Evolutionary conservation across 1,140 invertebrate species (phyloP).

Genomic region (Ptiloglossa arizonensis): DNA sequence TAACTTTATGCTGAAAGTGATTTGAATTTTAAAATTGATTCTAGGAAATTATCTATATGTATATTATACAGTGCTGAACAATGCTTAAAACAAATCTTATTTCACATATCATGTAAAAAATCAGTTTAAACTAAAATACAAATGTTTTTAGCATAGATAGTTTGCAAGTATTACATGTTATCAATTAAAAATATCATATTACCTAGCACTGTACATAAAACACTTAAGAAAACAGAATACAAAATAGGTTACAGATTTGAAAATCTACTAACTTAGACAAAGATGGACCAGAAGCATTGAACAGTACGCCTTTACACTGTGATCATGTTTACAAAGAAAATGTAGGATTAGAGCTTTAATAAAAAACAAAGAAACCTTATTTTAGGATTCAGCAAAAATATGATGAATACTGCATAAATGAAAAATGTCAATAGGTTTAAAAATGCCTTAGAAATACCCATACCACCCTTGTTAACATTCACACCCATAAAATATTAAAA

Average conservation of each 20-base stretch:
- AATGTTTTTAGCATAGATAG: not conserved
- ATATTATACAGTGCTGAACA: not conserved
- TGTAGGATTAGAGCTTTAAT: constrained; percentile 71
- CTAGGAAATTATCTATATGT: too few species aligned
- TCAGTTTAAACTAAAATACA: not conserved
- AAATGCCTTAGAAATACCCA: constrained; percentile 66
- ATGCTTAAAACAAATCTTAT: not conserved
- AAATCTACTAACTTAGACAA: not conserved
- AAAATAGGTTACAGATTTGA: not conserved
- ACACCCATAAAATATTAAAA: not conserved
- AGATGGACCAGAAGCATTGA: constrained; percentile 58
- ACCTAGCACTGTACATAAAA: not conserved
- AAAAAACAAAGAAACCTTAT: constrained; percentile 64
- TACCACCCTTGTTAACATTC: constrained; percentile 40
- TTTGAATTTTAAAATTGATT: not conserved
- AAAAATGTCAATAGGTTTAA: constrained; percentile 45
- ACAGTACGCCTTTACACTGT: constrained; percentile 75
- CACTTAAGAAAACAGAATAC: not conserved
- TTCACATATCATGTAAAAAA: not conserved
- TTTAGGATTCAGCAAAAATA: constrained; percentile 70
- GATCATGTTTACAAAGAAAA: constrained; percentile 77
- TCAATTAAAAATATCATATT: not conserved
- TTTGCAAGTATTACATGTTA: not conserved
- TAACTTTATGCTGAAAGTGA: not conserved
- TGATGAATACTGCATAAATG: constrained; percentile 69